Base-by-base conservation (phyloP, 2,113 vertebrate genomes). In the Etheostoma cragini region DNA sequence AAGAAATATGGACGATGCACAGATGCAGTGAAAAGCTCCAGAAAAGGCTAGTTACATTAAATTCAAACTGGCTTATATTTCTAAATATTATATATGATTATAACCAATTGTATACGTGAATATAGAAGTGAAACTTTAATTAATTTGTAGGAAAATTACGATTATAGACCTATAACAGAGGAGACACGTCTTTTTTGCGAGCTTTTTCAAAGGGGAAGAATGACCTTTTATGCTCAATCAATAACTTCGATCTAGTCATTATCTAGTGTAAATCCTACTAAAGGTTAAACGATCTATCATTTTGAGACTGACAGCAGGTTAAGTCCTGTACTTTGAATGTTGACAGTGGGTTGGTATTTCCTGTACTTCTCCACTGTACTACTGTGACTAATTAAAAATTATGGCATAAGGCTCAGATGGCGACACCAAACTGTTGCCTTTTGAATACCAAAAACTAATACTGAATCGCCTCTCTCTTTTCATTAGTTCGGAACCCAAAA, bases 201-300 rank as follows among this genome's bases (percentile, higher is more conserved):
- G 13, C 2, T n/a, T 12, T 53, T 56, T 54, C 8, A 19, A 22
- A 68, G 49, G 13, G n/a, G n/a, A 57, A 58, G 67, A 70, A 42
- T 33, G 38, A 47, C 22, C 54, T 73, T 73, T 73, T 14, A 35
- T 73, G 46, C 26, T 60, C 12, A 47, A 58, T 47, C 69, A 60
- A 16, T 30, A 47, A 33, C 24, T 15, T 33, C 0, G 22, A 30
- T 60, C 1, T 3, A 19, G 16, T 47, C 10, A 16, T 24, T 42
- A 69, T 54, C 67, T 5, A 22, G 14, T 22, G 30, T 70, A 17
- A 69, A 56, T 69, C 49, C 49, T 8, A 46, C 11, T 49, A 22
- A 50, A 38, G 33, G 57, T 73, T 54, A 50, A 22, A 17, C 30
- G 1, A 17, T 38, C 15, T 6, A 14, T 35, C 12, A 3, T 0